Base-by-base conservation (phyloP, 2,888 invertebrate genomes). In the Myopa tessellatipennis region DNA sequence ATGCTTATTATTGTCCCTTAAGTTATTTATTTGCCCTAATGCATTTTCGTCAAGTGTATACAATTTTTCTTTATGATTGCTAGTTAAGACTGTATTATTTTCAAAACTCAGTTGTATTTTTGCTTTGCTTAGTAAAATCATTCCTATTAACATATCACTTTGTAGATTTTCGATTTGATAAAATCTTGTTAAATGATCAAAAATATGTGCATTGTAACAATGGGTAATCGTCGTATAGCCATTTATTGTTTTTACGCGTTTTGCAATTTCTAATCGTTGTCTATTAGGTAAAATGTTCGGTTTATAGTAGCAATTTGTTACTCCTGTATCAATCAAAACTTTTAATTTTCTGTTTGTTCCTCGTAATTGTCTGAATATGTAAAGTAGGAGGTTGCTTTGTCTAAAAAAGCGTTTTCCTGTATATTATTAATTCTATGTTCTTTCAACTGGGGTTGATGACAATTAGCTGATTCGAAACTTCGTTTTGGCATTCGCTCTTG, bases 131-230 rank as follows among this genome's bases (percentile, higher is more conserved):
- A 74, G 55, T 18, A 69, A 55, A 63, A 61, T 61, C 26, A 55
- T 61, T 74, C 58, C 76, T 69, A 78, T 76, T 61, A 79, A 69
- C 50, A 68, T 65, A 14, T 79, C 78, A 40, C 45, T 75, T 78
- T 79, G 74, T 45, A 79, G 12, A 55, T 74, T 76, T 18, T 71
- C n/a, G 34, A 79, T 38, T 50, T 77, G 75, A 58, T 78, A 75
- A 75, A 77, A 75, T 40, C 68, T 63, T 71, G 45, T 38, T 68
- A 60, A 78, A 38, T 40, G 8, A 26, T 71, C 73, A 2, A 80
- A 72, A 72, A 80, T 74, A 50, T 50, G 67, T 72, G 70, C 52
- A 16, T 77, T 69, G 45, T 69, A 60, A 60, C 61, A 78, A 68
- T 74, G 45, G 12, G 14, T 69, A 36, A 77, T 77, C 7, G 34